Percentiles rank a stretch among this genome's conserved stretches.
Conservation (phyloP, 2,888 invertebrate genomes). For the Cataglyphis rosenhaueri region DNA sequence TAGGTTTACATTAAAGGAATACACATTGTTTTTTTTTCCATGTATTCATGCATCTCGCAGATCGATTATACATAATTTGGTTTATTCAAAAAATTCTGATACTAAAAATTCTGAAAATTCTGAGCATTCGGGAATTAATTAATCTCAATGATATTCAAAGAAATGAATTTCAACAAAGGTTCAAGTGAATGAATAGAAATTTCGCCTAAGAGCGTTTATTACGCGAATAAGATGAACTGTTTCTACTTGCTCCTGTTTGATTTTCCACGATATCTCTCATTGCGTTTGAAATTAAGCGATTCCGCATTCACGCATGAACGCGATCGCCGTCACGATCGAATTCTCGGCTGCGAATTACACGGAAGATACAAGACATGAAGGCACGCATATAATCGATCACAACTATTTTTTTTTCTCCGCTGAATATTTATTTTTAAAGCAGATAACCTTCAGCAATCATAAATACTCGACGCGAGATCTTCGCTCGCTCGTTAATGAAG, state of each 20-base stretch:
- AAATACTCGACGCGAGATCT: conserved; percentile 31
- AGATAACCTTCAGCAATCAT: conserved; percentile 45
- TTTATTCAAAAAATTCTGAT: background rate
- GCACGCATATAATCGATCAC: conserved; percentile 49
- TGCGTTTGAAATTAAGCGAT: conserved; percentile 73
- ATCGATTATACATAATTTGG: conserved; percentile 2
- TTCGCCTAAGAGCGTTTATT: conserved; percentile 14
- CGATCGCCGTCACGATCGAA: conserved; percentile 52
- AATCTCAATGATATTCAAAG: too few species aligned
- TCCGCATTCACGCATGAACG: conserved; percentile 72
- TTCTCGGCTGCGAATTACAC: conserved; percentile 42
- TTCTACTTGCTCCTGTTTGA: background rate
- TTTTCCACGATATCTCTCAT: conserved; percentile 24
- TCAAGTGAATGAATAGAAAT: conserved; percentile 12
- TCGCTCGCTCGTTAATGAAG: conserved; percentile 39
- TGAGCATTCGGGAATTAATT: conserved; percentile 4
- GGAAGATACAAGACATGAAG: conserved; percentile 54
- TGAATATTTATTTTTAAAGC: conserved; percentile 69
- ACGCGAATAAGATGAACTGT: background rate
- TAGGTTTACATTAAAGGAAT: conserved; percentile 1
- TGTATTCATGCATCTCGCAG: conserved; percentile 33
- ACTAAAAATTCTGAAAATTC: background rate
- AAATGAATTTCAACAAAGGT: background rate
- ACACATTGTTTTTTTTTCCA: background rate
- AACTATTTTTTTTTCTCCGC: conserved; percentile 60